Evolutionary conservation across 2,888 invertebrate genomes (phyloP), one percentile per base, ranked within the genome.

Genomic region (Cordilura impudica): DNA sequence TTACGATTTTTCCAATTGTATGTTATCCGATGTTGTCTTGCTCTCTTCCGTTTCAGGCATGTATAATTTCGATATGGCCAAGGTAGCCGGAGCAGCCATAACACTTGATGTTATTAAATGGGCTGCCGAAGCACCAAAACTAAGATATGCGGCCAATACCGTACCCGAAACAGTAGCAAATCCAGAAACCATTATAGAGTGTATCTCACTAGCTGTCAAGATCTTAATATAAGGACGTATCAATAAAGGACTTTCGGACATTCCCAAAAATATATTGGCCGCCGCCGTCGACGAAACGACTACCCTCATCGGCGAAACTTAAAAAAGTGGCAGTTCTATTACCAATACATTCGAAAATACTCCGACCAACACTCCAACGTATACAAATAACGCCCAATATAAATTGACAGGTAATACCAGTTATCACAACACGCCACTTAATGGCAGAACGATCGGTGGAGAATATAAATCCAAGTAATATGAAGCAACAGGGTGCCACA

Each of bases 91-190:
- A 0, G 98, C 98, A 0, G 98, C 96, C 98, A 99, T 98, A 0
- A 99, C 95, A 79, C 96, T 96, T 0, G 98, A 96, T 0, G 98
- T 96, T 80, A 99, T 94, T 43, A 99, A 90, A 89, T 98, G 96
- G 0, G 95, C 93, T 0, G 98, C 94, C 58, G 94, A 93, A 0
- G 97, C 97, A 0, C 98, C 98, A 88, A 96, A 97, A 2, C 92
- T 92, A 66, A 98, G 96, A 88, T 98, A 99, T 0, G 98, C 96
- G 0, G 97, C 98, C 85, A 99, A 90, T 0, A 98, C 97, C 0
- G 97, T 94, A 92, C 96, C 97, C 43, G 98, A 97, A 7, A 98
- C 97, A 0, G 98, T 97, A 0, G 98, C 97, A 90, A 98, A 98
- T 4, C 98, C 98, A 0, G 96, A 96, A 0, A 96, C 93, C 96